Conservation (phyloP, 23 tunicate species). For the Pegea sp. region DNA sequence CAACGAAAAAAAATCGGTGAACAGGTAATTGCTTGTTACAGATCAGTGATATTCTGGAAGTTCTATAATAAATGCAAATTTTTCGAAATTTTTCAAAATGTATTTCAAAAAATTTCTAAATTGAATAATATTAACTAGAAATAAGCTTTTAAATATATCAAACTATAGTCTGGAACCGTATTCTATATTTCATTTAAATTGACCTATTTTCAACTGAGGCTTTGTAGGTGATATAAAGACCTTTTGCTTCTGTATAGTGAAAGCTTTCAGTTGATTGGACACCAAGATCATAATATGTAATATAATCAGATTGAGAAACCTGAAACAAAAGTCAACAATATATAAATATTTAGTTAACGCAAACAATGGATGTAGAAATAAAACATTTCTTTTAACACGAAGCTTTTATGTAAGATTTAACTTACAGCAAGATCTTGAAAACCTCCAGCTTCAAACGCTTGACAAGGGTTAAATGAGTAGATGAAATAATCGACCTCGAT, state of each 20-base stretch:
- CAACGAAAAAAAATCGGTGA: slow-evolving; percentile 24
- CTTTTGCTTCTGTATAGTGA: slow-evolving; percentile 10
- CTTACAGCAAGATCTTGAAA: not conserved
- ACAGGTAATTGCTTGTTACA: slow-evolving; percentile 5
- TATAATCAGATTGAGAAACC: not conserved
- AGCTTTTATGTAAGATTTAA: not conserved
- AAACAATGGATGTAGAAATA: not conserved
- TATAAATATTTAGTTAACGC: no score
- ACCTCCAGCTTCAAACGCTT: not conserved
- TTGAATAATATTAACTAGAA: no score
- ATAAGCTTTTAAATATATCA: no score
- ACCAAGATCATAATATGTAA: slow-evolving; percentile 29
- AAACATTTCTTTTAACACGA: no score
- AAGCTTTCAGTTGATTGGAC: slow-evolving; percentile 34
- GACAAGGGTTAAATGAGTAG: not conserved
- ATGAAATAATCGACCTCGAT: not conserved
- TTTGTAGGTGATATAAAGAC: slow-evolving; percentile 16
- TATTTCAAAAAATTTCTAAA: no score
- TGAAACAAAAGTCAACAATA: no score
- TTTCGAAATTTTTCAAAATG: no score
- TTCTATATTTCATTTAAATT: no score
- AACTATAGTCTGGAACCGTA: no score
- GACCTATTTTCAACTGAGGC: no score
- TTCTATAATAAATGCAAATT: slow-evolving; percentile 3
- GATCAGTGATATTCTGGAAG: slow-evolving; percentile 12